Conservation (phyloP, 1,140 invertebrate species). For the Drosophila ercepeae region DNA sequence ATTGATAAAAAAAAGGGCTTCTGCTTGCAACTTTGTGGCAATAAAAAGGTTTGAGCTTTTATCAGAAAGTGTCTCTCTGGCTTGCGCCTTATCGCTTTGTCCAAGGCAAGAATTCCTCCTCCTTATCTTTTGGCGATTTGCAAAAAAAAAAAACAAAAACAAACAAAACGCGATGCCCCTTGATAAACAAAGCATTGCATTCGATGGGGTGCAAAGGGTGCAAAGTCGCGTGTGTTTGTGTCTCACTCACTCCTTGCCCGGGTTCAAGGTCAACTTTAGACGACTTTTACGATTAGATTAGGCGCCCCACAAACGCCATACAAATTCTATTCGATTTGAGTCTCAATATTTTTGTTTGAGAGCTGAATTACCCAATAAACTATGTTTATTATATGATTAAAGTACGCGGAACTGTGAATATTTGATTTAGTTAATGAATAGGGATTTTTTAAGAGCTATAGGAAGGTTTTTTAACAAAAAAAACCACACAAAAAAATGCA, state of each 20-base stretch:
- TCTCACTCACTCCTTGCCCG: neutral
- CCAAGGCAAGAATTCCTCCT: slow-evolving; percentile 1
- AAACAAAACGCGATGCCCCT: slow-evolving; percentile 10
- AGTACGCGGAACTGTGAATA: no score
- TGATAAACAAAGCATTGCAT: slow-evolving; percentile 30
- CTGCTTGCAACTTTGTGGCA: slow-evolving; percentile 35
- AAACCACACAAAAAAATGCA: no score
- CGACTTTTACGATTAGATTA: slow-evolving; percentile 33
- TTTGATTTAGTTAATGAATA: no score
- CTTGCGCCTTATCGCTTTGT: neutral
- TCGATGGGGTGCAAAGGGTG: slow-evolving; percentile 36
- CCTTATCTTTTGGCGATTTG: slow-evolving; percentile 51
- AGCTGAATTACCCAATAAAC: no score
- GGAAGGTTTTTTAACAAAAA: no score
- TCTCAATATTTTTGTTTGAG: no score
- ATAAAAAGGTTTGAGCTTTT: slow-evolving; percentile 14
- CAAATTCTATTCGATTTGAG: no score
- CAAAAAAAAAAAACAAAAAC: slow-evolving; percentile 26
- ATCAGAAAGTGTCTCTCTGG: slow-evolving; percentile 10
- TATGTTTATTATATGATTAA: no score
- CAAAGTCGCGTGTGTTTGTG: slow-evolving; percentile 1
- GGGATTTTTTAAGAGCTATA: no score
- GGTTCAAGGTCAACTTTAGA: slow-evolving; percentile 38
- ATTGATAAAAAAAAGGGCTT: slow-evolving; percentile 3
- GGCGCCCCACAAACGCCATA: neutral